Base-by-base conservation (phyloP, 2,797 vertebrate species). In the Centroberyx gerrardi region DNA sequence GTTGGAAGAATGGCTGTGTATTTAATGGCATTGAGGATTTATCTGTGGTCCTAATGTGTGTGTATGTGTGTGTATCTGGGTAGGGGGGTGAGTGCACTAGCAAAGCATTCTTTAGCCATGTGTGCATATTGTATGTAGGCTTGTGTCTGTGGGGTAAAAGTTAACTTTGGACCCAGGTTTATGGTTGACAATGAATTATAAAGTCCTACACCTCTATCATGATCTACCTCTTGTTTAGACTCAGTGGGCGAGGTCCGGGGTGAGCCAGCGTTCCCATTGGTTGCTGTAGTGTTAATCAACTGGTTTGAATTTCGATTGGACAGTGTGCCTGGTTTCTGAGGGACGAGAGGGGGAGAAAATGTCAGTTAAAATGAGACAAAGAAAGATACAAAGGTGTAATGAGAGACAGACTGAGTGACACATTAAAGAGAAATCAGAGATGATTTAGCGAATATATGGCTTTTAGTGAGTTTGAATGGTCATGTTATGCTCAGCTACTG, bases 241-340 rank as follows among this genome's bases (percentile, higher is more conserved):
- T 95, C 94, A 42, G 94, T 94, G 0, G 93, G 77, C 0, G 87
- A 89, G 68, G 94, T 77, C 17, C 91, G 92, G 0, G 88, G 83
- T 44, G 94, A 90, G 52, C 91, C 88, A 49, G 84, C 36, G 2
- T 92, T 96, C 7, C 95, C 95, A 0, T 94, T 96, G 74, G 91
- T 90, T 62, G 91, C 90, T 68, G 94, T 95, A 1, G 94, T 96
- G 91, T 94, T 96, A 83, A 96, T 96, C 69, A 97, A 84, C 84
- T 95, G 80, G 0, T 94, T 95, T 17, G 97, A 96, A 73, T 91
- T 94, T 54, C 93, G 93, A 15, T 93, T 94, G 9, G 94, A 92
- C 3, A 96, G 83, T 0, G 84, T 89, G 55, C 89, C 80, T 0
- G 93, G 85, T 82, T 94, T 95, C 95, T 82, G 68, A 64, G 6